A percentile compares a stretch with the other conserved stretches of the same genome.
Evolutionary conservation across 53 echinoderm and acorn worm species (phyloP).

Genomic region (Antedon mediterranea): DNA sequence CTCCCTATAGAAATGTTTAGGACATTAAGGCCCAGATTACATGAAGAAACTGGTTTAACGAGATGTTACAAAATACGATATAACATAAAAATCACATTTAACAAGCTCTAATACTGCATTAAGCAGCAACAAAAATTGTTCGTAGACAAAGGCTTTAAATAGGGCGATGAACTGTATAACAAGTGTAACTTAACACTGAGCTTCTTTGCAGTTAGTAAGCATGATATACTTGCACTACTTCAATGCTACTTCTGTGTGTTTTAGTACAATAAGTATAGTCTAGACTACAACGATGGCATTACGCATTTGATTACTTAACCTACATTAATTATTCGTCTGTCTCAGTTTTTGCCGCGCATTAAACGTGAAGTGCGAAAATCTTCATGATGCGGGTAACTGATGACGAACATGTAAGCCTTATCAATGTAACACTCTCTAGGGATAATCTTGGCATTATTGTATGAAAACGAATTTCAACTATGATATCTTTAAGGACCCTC

Average conservation of each 20-base stretch:
- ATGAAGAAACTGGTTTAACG: too few species aligned
- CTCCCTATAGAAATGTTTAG: too few species aligned
- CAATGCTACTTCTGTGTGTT: neutral
- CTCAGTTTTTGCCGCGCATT: neutral
- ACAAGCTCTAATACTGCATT: too few species aligned
- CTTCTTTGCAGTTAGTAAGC: neutral
- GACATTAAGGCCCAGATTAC: too few species aligned
- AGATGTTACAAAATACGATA: too few species aligned
- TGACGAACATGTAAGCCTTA: neutral
- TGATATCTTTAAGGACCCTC: neutral
- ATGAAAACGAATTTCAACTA: neutral
- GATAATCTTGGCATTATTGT: neutral
- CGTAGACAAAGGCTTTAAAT: neutral
- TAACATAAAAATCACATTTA: too few species aligned
- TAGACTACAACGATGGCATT: neutral
- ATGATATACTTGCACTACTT: neutral
- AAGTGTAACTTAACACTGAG: neutral
- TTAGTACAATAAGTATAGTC: neutral
- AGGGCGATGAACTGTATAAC: neutral
- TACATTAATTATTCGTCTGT: neutral
- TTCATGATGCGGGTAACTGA: neutral
- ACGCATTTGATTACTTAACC: neutral
- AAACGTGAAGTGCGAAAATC: neutral
- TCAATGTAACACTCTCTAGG: neutral
- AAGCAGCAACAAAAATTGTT: too few species aligned